Base-by-base conservation (phyloP, 2,797 vertebrate genomes). In the Trachurus trachurus region DNA sequence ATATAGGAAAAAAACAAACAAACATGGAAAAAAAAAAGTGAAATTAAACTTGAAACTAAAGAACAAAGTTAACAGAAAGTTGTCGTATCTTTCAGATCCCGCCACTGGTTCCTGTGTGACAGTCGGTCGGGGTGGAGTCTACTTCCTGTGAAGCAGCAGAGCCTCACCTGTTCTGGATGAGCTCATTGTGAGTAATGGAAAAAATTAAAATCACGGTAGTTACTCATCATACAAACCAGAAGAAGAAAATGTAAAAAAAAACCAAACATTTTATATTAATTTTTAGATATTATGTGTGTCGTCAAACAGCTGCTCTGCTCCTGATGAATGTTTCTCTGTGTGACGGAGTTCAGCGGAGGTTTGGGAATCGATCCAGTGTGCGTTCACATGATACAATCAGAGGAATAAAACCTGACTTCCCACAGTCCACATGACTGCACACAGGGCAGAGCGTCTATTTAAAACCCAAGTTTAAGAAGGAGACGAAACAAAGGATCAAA, bases 381-480 rank as follows among this genome's bases (percentile, higher is more conserved):
- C 49, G 17, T 84, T 74, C 81, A 82, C 73, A 73, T 76, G 76
- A 84, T 60, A 63, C 26, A 26, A 26, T 73, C 58, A 44, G 53
- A 58, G 56, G n/a, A 49, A 57, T 31, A 22, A 56, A 56, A 56
- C 31, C 62, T 52, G 60, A 59, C 63, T 82, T 73, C 57, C 63
- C 71, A 74, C 78, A 66, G 71, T 37, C 66, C 84, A 50, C 84
- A 62, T 77, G 81, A 84, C 58, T 5, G 9, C n/a, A 6, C 39
- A 9, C 7, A 53, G 65, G 31, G 1, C 7, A 12, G 0, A 59
- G 29, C 3, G 6, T 31, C 52, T 78, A 42, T 57, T 69, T 75
- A 58, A 62, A 12, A 54, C 21, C 12, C 16, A 0, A 6, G 5
- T 19, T 26, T 26, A 26, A 26, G 26, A 26, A 26, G 53, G 11